Evolutionary conservation across 2,113 vertebrate genomes (phyloP).

Genomic region (Circaetus cinerascens): DNA sequence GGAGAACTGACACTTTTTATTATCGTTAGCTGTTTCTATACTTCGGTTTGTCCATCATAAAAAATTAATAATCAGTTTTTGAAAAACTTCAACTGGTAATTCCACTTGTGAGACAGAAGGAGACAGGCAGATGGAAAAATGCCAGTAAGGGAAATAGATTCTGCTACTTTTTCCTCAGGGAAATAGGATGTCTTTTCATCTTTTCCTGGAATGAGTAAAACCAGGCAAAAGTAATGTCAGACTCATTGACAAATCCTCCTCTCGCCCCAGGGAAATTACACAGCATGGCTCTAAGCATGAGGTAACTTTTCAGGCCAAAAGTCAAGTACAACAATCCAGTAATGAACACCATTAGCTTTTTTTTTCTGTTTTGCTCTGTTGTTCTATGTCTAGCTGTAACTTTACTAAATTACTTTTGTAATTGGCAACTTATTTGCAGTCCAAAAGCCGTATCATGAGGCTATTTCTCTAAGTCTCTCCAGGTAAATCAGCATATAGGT

Average conservation of each 20-base stretch:
- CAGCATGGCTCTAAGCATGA: neutral
- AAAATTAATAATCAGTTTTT: neutral
- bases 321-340: neutral
- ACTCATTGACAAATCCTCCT: neutral
- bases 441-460: neutral
- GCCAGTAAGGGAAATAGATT: neutral
- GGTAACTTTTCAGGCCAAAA: neutral
- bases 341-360: neutral
- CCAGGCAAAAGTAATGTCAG: constrained; percentile 12
- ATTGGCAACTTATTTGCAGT: neutral
- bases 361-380: neutral
- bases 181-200: constrained; percentile 9
- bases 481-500: neutral
- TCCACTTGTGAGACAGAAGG: neutral
- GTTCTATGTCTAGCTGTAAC: neutral
- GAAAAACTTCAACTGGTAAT: neutral
- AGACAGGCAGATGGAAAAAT: neutral
- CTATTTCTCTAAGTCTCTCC: neutral
- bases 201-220: neutral
- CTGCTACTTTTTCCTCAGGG: constrained; percentile 4
- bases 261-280: neutral
- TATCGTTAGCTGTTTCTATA: neutral
- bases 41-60: neutral
- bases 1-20: neutral
- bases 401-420: neutral